phyloP scores from a whole-genome alignment of 2,113 vertebrate genomes.

The Eudyptes chrysolophus region DNA sequence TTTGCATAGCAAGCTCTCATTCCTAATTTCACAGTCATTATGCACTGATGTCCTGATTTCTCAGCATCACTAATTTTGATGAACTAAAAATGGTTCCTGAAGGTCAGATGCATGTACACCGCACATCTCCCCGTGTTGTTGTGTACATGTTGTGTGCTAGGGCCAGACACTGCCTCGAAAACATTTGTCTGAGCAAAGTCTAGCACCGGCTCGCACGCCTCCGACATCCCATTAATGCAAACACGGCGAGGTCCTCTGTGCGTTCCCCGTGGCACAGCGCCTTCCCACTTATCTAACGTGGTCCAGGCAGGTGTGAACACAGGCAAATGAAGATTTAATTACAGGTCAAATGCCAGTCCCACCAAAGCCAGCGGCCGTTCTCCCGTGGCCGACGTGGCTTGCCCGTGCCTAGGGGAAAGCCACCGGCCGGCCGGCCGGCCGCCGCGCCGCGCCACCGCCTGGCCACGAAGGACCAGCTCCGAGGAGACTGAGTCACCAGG shows the following conservation, averaged over 20 bases:
- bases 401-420: neutral
- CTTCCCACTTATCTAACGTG: neutral
- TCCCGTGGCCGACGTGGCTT: fast-evolving
- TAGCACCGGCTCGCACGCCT: neutral
- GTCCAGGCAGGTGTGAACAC: neutral
- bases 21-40: conserved; percentile 99
- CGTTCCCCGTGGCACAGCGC: neutral
- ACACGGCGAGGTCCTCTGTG: neutral
- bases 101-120: conserved; percentile 82
- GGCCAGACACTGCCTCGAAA: neutral
- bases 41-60: conserved; percentile 94
- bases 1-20: conserved; percentile 90
- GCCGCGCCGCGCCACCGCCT: fast-evolving
- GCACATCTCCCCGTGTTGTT: conserved; percentile 43
- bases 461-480: neutral
- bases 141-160: neutral
- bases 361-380: neutral
- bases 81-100: conserved; percentile 94
- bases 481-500: neutral
- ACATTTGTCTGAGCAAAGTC: neutral
- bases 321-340: neutral
- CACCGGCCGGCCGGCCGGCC: fast-evolving
- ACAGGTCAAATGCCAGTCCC: fast-evolving
- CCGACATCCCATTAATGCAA: neutral
- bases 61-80: conserved; percentile 98